Evolutionary conservation across 1,140 invertebrate genomes (phyloP).

Genomic region (Drosophila baimaii): DNA sequence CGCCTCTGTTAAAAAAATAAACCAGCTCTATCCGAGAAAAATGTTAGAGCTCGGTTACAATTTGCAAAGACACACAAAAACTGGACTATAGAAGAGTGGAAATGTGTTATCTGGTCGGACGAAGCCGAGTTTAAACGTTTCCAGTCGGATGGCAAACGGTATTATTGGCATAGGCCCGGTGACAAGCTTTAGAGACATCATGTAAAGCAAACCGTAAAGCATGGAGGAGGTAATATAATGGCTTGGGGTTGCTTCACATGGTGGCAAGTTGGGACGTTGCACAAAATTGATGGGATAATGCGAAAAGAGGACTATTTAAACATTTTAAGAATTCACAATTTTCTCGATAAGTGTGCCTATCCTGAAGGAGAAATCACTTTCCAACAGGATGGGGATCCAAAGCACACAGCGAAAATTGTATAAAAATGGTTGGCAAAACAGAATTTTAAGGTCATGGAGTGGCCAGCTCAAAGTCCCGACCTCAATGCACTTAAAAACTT

Average conservation of each 20-base stretch:
- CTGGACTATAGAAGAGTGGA: slow-evolving; percentile 17
- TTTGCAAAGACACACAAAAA: slow-evolving; percentile 6
- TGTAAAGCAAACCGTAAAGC: slow-evolving; percentile 8
- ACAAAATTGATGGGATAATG: slow-evolving; percentile 17
- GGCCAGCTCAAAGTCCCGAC: too few relatives aligned
- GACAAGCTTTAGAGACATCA: too few relatives aligned
- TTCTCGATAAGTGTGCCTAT: slow-evolving; percentile 10
- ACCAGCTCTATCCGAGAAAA: slow-evolving; percentile 16
- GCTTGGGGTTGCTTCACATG: slow-evolving; percentile 3
- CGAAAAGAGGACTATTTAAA: slow-evolving; percentile 16
- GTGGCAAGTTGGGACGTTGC: neutral
- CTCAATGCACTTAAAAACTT: too few relatives aligned
- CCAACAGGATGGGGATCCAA: too few relatives aligned
- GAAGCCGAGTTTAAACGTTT: slow-evolving; percentile 25
- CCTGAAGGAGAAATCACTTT: too few relatives aligned
- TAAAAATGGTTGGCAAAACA: too few relatives aligned
- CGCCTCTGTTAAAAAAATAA: slow-evolving; percentile 27
- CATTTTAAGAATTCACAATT: slow-evolving; percentile 25
- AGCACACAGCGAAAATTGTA: too few relatives aligned
- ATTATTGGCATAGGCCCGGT: slow-evolving; percentile 17
- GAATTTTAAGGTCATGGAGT: too few relatives aligned
- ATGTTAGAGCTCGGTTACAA: slow-evolving; percentile 18
- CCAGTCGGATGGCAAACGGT: slow-evolving; percentile 23
- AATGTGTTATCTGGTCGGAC: slow-evolving; percentile 9
- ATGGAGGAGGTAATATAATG: neutral